phyloP scores from a whole-genome alignment of 2,888 invertebrate genomes.

The Tipula unca region DNA sequence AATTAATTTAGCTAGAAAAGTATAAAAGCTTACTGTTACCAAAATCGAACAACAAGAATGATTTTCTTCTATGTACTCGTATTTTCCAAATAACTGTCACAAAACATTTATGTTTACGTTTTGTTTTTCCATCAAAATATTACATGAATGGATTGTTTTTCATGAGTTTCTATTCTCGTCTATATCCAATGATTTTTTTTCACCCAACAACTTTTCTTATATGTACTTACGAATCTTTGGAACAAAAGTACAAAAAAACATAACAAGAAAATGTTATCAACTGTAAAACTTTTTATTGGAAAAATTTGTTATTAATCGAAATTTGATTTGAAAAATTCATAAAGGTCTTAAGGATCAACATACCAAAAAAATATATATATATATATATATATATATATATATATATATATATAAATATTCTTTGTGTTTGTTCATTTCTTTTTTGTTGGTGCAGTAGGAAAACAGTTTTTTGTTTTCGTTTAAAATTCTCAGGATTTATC shows the following conservation, averaged over 20 bases:
- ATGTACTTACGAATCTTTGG: background rate
- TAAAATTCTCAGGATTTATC: background rate
- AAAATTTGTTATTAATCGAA: background rate
- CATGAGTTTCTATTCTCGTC: background rate
- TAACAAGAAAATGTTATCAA: background rate
- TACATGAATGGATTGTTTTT: background rate
- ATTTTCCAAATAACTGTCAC: background rate
- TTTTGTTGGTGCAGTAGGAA: background rate
- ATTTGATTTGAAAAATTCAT: background rate
- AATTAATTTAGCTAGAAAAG: background rate
- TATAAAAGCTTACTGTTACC: background rate
- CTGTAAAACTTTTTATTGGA: background rate
- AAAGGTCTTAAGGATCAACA: background rate
- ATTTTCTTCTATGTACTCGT: background rate
- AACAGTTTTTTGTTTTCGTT: background rate
- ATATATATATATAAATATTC: background rate
- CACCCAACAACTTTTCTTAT: background rate
- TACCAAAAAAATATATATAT: no score
- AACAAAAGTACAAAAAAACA: background rate
- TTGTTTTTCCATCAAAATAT: background rate
- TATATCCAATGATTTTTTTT: background rate
- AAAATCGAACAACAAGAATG: background rate
- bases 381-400: no score
- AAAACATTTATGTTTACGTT: background rate
- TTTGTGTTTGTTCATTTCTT: background rate